A percentile compares a stretch with the other conserved stretches of the same genome.
These are phyloP conservation scores for Catocala fraxini DNA, from an alignment of 2,888 invertebrate genomes.

Conservation along the genomic window DNA sequence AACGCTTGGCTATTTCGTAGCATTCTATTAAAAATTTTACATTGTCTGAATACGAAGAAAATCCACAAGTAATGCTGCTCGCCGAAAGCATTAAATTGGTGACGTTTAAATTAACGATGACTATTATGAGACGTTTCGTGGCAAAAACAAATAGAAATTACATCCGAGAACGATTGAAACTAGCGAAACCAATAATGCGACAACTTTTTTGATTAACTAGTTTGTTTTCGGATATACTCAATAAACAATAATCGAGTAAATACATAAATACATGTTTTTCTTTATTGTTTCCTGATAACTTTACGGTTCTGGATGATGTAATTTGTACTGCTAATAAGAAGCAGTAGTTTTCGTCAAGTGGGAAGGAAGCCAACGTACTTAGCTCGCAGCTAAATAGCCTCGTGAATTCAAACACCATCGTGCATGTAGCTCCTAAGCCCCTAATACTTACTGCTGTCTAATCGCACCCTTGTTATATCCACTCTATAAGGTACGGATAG, in stretches of 20 bases:
- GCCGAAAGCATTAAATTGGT: slow-evolving; percentile 52
- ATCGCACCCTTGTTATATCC: too few relatives aligned
- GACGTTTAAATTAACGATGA: slow-evolving; percentile 62
- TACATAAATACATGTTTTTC: not conserved
- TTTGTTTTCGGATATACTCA: too few relatives aligned
- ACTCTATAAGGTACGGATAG: too few relatives aligned
- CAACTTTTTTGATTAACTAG: not conserved
- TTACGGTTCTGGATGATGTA: too few relatives aligned
- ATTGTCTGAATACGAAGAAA: slow-evolving; percentile 40
- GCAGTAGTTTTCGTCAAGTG: not conserved
- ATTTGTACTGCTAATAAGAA: not conserved
- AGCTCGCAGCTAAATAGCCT: not conserved
- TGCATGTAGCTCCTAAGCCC: not conserved
- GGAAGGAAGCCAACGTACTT: not conserved
- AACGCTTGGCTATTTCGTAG: too few relatives aligned
- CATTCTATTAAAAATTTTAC: too few relatives aligned
- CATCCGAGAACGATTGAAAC: slow-evolving; percentile 26
- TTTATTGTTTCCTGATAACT: too few relatives aligned
- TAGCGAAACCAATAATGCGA: slow-evolving; percentile 16
- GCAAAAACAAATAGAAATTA: slow-evolving; percentile 63
- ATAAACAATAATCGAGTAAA: not conserved
- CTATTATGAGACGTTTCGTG: slow-evolving; percentile 62
- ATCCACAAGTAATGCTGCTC: slow-evolving; percentile 46
- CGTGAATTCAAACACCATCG: not conserved
- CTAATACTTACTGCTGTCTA: not conserved